These are phyloP conservation scores for Etheostoma cragini DNA, from an alignment of 2,113 vertebrate genomes.

Conservation along the genomic window DNA sequence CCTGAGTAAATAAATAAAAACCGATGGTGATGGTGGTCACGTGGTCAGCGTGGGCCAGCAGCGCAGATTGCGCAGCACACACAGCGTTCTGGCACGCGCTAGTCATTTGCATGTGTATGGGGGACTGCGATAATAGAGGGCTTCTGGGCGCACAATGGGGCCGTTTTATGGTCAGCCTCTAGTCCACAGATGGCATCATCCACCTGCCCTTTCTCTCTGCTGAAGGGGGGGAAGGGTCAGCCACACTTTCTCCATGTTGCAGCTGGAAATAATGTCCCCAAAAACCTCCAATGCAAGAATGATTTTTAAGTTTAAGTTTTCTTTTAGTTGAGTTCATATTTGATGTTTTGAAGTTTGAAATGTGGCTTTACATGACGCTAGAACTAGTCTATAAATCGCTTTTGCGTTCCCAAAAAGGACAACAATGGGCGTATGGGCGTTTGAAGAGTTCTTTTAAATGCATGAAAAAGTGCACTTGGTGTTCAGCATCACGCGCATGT, in stretches of 20 bases:
- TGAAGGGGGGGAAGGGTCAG: background rate
- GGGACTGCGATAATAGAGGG: conserved; percentile 74
- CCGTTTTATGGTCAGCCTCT: conserved; percentile 72
- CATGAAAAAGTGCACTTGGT: background rate
- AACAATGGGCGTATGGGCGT: background rate
- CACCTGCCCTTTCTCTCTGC: conserved; percentile 80
- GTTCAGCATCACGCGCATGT: background rate
- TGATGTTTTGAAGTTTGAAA: background rate
- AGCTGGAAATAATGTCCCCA: conserved; percentile 33
- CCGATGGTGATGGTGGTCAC: conserved; percentile 69
- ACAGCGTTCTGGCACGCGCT: conserved; percentile 84
- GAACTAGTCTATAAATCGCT: background rate
- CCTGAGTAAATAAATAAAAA: conserved; percentile 67
- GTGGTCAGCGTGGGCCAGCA: conserved; percentile 61
- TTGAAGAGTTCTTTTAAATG: background rate
- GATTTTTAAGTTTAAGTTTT: background rate
- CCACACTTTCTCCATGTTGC: conserved; percentile 55
- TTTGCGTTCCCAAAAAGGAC: background rate
- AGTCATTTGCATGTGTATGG: conserved; percentile 84
- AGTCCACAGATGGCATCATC: conserved; percentile 83
- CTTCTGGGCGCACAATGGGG: conserved; percentile 79
- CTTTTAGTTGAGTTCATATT: background rate
- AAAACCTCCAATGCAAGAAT: background rate
- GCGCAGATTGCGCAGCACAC: conserved; percentile 69
- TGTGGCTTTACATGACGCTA: background rate